Base-by-base conservation (phyloP, 2,888 invertebrate genomes). In the Gari tellinella region DNA sequence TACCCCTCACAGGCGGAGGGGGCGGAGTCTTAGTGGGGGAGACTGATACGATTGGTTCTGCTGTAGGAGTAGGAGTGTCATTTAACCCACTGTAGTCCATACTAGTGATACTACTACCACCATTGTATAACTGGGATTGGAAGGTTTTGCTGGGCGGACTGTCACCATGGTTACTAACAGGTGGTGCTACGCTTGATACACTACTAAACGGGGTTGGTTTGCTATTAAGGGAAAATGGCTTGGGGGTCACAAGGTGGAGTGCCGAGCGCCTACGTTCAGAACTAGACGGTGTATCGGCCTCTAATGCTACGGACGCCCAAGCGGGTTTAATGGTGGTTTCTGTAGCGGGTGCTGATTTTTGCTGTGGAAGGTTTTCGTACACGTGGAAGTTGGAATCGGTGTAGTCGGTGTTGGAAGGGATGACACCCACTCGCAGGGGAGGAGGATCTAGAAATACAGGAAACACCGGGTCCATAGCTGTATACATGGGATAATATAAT, bases 351-450 rank as follows among this genome's bases (percentile, higher is more conserved):
- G 63, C 43, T 25, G 74, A 68, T 52, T 72, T 79, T 46, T 68
- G 72, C 52, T 72, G 74, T 25, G 84, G 86, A 23, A 87, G 75
- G 73, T 89, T 87, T 72, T 88, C 88, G 65, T 88, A 88, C 37
- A 88, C 82, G 17, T 83, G 87, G 31, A 69, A 60, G 26, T 72
- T 65, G n/a, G 80, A 56, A 67, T 77, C 70, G 17, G 64, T 67
- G 56, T 74, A 66, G 31, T 74, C 60, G 21, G 65, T 17, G 38
- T 67, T 51, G 17, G 66, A 72, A 15, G 72, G 73, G 31, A 74
- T 65, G 62, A 73, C 72, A 46, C 76, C 69, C 10, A 78, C 67
- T 51, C 60, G 69, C 23, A 78, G 64, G 37, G 78, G 67, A 41
- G 73, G 73, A 38, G 70, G 69, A 70, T 78, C 78, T 78, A 69